Evolutionary conservation across 2,888 invertebrate genomes (phyloP).

Genomic region (Parthenolecanium corni): DNA sequence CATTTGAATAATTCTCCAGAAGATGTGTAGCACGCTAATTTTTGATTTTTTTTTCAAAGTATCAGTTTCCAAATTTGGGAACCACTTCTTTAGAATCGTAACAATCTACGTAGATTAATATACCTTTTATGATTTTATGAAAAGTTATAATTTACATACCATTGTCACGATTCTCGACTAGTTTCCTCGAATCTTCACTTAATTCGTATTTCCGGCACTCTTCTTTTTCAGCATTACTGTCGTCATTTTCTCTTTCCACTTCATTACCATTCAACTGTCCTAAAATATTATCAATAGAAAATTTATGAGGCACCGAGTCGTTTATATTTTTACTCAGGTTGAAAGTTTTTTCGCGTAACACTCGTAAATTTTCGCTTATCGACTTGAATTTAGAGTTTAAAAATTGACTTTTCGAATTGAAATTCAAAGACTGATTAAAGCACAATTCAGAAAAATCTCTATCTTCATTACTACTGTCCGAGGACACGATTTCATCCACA

Average conservation of each 20-base stretch:
- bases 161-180: not conserved
- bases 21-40: no score
- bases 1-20: no score
- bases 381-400: constrained; percentile 20
- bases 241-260: constrained; percentile 25
- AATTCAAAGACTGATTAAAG: constrained; percentile 15
- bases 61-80: no score
- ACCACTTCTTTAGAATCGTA: no score
- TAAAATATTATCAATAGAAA: constrained; percentile 47
- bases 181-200: not conserved
- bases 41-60: no score
- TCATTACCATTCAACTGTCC: constrained; percentile 37
- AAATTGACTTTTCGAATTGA: constrained; percentile 11
- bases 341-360: not conserved
- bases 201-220: not conserved
- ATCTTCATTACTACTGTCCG: constrained; percentile 11
- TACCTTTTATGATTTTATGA: no score
- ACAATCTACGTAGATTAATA: no score
- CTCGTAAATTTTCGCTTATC: constrained; percentile 9
- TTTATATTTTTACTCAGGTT: constrained; percentile 1
- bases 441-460: constrained; percentile 7
- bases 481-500: constrained; percentile 12
- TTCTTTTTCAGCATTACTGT: not conserved
- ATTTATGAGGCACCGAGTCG: constrained; percentile 40
- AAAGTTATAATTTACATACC: not conserved